These are phyloP conservation scores for Pitta sordida DNA, from an alignment of 2,113 vertebrate genomes.

Conservation along the genomic window DNA sequence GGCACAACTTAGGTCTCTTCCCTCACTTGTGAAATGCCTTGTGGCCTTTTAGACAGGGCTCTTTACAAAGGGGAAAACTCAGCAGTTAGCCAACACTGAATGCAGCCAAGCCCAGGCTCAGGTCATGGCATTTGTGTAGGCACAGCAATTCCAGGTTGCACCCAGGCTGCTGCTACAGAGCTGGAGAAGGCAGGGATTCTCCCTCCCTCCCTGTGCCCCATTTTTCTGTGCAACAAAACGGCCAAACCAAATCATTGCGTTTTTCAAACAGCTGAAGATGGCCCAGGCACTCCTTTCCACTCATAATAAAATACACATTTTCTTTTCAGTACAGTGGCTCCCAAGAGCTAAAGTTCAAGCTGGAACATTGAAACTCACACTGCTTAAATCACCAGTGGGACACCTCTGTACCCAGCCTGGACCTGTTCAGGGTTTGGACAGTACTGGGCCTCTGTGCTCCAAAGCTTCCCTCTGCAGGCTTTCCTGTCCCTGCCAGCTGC, in stretches of 20 bases:
- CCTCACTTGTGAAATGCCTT: neutral
- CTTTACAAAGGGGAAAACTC: neutral
- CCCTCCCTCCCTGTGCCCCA: neutral
- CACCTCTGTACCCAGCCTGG: neutral
- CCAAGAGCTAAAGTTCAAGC: neutral
- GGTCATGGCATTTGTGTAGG: neutral
- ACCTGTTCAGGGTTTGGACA: neutral
- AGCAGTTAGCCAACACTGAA: neutral
- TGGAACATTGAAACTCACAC: neutral
- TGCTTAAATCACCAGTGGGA: neutral
- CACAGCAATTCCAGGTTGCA: neutral
- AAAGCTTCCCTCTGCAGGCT: neutral
- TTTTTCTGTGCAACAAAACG: neutral
- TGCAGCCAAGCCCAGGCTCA: neutral
- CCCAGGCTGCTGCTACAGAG: neutral
- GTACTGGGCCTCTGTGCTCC: neutral
- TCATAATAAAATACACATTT: constrained; percentile 24
- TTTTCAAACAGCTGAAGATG: neutral
- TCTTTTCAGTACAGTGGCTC: neutral
- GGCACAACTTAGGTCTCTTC: neutral
- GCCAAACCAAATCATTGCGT: neutral
- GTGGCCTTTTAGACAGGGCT: neutral
- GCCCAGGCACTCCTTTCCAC: neutral
- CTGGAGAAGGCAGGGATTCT: neutral
- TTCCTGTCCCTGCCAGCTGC: constrained; percentile 19